phyloP scores from a whole-genome alignment of 2,888 invertebrate genomes.

The Arctia plantaginis region DNA sequence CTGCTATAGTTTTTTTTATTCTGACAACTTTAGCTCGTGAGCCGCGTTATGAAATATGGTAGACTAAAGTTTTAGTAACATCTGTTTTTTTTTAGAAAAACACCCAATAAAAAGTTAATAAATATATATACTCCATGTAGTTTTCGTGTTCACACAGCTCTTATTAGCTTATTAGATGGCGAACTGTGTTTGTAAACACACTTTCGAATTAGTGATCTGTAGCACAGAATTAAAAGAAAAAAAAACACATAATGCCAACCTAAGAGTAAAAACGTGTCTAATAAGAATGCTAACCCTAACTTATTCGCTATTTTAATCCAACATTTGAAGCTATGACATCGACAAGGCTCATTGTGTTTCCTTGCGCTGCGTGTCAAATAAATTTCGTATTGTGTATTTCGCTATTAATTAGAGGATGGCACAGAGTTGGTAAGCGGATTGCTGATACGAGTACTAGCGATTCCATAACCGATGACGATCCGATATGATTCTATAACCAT shows the following conservation, averaged over 20 bases:
- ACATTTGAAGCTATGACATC: constrained; percentile 64
- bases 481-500: neutral
- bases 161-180: neutral
- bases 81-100: neutral
- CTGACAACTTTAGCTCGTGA: neutral
- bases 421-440: constrained; percentile 15
- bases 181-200: neutral
- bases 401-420: constrained; percentile 46
- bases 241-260: neutral
- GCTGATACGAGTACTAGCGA: neutral
- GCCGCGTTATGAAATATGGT: neutral
- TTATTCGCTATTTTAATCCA: constrained; percentile 54
- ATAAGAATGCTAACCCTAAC: constrained; percentile 34
- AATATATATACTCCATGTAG: neutral
- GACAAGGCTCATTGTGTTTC: constrained; percentile 65
- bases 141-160: neutral
- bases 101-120: neutral
- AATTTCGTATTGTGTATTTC: constrained; percentile 52
- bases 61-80: neutral
- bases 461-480: neutral
- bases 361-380: constrained; percentile 58
- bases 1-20: neutral
- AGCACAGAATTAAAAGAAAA: neutral
- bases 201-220: neutral
- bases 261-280: neutral